Evolutionary conservation across 2,888 invertebrate genomes (phyloP), one percentile per base, ranked within the genome.

Genomic region (Torymus auratus): DNA sequence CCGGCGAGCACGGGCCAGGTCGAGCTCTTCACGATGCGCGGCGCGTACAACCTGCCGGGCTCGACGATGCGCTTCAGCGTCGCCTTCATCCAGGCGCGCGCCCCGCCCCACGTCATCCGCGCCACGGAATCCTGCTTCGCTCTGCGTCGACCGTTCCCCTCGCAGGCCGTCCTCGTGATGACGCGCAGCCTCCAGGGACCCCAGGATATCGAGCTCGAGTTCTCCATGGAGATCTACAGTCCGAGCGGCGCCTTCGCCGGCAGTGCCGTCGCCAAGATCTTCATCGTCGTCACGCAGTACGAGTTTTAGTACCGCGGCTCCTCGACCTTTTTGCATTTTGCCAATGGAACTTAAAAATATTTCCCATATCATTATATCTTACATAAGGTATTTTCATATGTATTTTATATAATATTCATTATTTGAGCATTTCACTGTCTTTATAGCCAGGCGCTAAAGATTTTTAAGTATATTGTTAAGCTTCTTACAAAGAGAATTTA

Each of bases 21-120:
- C 56, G 96, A 96, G 75, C 92, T 99, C 11, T 98, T 99, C 91
- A 96, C 96, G 11, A 96, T 99, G 93, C 93, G 95, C 41, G 97
- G 97, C 0, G 96, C 96, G 0, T 92, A 93, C 56, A 92, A 93
- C 41, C 95, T 95, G 93, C 92, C 93, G 4, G 93, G 93, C 50
- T 94, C 96, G 2, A 93, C 92, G 52, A 94, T 96, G 78, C 94
- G 94, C 81, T 98, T 98, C 90, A 93, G 94, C 70, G 93, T 98
- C 85, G 94, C 94, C 58, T 91, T 98, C 17, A 91, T 93, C 0
- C 93, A 93, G 84, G 95, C 93, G 15, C 93, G 92, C 83, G 94
- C 95, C 0, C 95, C 96, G 0, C 92, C 93, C 0, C 93, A 93
- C 7, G 87, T 93, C 0, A 84, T 88, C 50, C 92, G 92, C 83